These are phyloP conservation scores for Saxidomus purpurata DNA, from an alignment of 1,140 invertebrate genomes.

Conservation along the genomic window DNA sequence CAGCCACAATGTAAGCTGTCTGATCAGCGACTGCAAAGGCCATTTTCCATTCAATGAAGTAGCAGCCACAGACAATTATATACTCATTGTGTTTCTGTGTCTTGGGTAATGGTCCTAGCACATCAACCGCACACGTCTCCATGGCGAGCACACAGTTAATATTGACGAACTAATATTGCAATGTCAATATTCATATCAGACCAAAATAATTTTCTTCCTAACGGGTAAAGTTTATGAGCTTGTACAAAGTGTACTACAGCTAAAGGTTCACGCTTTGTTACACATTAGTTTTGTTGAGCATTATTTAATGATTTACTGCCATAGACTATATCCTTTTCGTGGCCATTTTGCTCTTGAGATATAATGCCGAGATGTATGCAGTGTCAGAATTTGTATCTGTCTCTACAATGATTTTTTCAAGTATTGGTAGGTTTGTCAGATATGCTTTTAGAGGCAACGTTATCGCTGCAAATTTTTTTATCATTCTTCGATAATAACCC, in stretches of 20 bases:
- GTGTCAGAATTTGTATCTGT: no score
- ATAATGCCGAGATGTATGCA: no score
- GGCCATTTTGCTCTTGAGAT: no score
- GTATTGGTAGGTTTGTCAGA: constrained; percentile 1
- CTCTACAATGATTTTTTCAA: constrained; percentile 14
- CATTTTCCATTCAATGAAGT: constrained; percentile 80
- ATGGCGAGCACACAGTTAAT: constrained; percentile 70
- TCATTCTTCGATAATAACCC: no score
- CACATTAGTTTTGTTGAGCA: no score
- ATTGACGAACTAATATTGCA: constrained; percentile 61
- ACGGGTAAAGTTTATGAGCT: no score
- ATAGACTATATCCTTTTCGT: no score
- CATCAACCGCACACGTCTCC: constrained; percentile 64
- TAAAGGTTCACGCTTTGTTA: no score
- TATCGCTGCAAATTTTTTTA: constrained; percentile 36
- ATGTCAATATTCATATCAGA: constrained; percentile 67
- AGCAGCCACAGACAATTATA: constrained; percentile 74
- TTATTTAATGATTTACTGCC: no score
- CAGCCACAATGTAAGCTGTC: constrained; percentile 72
- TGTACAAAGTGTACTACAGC: no score
- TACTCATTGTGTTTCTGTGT: constrained; percentile 75
- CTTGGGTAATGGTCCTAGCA: constrained; percentile 61
- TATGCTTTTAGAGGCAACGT: constrained; percentile 1
- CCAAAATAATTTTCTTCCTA: no score
- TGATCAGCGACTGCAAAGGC: no score